phyloP scores from a whole-genome alignment of 2,113 vertebrate species.

The Fregata magnificens region DNA sequence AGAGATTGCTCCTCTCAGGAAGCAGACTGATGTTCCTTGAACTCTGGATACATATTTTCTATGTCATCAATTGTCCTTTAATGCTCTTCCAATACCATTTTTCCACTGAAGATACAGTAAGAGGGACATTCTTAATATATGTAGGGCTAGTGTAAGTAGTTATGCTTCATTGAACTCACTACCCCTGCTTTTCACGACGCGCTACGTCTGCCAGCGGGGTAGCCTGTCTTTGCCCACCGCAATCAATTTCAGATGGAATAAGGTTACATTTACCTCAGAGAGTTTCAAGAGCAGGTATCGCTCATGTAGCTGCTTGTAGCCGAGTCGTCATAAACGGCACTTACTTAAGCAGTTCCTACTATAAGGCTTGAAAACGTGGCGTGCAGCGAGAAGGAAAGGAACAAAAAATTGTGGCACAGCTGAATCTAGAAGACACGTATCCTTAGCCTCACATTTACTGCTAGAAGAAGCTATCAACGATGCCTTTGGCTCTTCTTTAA shows the following conservation, averaged over 20 bases:
- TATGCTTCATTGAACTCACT: background rate
- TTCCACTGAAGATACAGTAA: background rate
- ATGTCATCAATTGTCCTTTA: background rate
- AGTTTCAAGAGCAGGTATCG: background rate
- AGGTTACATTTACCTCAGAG: background rate
- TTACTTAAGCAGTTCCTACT: background rate
- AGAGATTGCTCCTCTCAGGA: background rate
- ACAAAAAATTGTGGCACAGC: background rate
- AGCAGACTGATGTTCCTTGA: background rate
- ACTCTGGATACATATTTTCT: background rate
- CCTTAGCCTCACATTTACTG: background rate
- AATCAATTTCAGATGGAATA: background rate
- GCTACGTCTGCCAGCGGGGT: background rate
- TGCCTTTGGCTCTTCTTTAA: background rate
- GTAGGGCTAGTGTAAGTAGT: background rate
- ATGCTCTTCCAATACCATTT: background rate
- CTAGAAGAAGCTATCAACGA: background rate
- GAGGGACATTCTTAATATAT: background rate
- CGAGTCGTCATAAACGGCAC: background rate
- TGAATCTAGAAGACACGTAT: background rate
- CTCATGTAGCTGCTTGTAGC: background rate
- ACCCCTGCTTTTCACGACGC: background rate
- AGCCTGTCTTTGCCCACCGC: background rate
- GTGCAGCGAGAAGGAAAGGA: background rate
- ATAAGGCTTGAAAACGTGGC: fast-evolving